Evolutionary conservation across 1,140 invertebrate genomes (phyloP), one percentile per base, ranked within the genome.

Genomic region (Conus betulinus): DNA sequence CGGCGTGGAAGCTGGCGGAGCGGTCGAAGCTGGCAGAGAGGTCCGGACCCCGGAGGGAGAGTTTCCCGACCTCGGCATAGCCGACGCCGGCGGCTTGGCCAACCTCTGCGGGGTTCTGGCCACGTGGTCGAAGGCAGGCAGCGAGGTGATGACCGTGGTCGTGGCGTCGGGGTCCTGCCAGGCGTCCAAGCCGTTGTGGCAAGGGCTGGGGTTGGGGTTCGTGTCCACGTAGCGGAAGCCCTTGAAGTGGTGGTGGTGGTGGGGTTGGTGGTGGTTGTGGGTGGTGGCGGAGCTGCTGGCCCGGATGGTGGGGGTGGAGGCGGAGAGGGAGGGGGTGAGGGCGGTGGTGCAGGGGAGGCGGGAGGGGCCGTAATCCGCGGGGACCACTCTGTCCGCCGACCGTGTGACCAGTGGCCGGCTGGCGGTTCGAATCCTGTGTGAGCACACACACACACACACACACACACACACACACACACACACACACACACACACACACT

Each of bases 301-400:
- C 27, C 17, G 39, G 78, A 27, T n/a, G 53, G 53, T 17, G 81
- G 81, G 10, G 51, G 23, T 55, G 81, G 53, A 51, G 81, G 81
- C 20, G 51, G 81, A 55, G 81, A n/a, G 20, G 52, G 23, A n/a
- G 81, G 51, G 5, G 52, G 52, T 55, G 81, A 55, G n/a, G 52
- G 52, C 52, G 51, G 7, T 53, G 51, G 51, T 53, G 82, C 5
- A 27, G 82, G 53, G 23, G 8, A 84, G 82, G 55, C 55, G 53
- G 79, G 39, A 3, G 52, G 79, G 17, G 52, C 51, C 6, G 79
- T 20, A 55, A 55, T 84, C 82, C 10, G 82, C 82, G 53, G 82
- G 82, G 23, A 84, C 82, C 20, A 84, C 82, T 67, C 82, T n/a
- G 82, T 84, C 82, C 13, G 55, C 57, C n/a, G 82, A 84, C n/a